Evolutionary conservation across 1,140 invertebrate genomes (phyloP).

Genomic region (Homalodisca vitripennis): DNA sequence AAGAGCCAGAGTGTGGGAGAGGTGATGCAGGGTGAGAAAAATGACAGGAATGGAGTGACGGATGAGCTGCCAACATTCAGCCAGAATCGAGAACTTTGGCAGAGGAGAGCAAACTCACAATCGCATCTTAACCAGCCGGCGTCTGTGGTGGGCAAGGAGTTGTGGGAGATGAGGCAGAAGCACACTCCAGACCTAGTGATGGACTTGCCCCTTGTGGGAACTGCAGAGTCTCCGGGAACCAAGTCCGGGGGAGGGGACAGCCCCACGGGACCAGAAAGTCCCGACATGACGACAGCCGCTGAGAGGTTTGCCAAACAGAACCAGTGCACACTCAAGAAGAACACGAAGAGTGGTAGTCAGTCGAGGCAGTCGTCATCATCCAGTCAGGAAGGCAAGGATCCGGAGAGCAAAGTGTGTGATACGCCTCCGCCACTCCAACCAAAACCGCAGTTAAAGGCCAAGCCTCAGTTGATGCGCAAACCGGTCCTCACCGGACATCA

Average conservation of each 20-base stretch:
- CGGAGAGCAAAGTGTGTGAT: neutral
- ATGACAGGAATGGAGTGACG: conserved; percentile 35
- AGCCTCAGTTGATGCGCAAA: conserved; percentile 70
- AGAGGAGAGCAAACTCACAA: conserved; percentile 58
- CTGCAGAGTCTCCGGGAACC: conserved; percentile 22
- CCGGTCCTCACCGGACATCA: conserved; percentile 53
- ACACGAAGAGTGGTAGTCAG: conserved; percentile 51
- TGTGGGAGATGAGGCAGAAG: conserved; percentile 58
- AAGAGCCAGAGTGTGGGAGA: conserved; percentile 53
- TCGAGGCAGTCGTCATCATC: conserved; percentile 9
- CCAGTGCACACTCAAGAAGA: conserved; percentile 80
- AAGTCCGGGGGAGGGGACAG: conserved; percentile 28
- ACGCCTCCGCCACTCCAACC: conserved; percentile 48
- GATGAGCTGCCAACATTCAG: conserved; percentile 44
- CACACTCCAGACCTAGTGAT: conserved; percentile 87
- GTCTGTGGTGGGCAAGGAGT: conserved; percentile 43
- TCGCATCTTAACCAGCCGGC: conserved; percentile 45
- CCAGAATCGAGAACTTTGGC: conserved; percentile 61
- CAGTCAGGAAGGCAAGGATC: conserved; percentile 31
- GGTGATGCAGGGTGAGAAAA: conserved; percentile 31
- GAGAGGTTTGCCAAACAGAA: conserved; percentile 76
- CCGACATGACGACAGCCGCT: conserved; percentile 69
- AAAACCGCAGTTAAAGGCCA: conserved; percentile 70
- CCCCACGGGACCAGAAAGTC: conserved; percentile 56
- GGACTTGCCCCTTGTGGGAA: conserved; percentile 65